These are phyloP conservation scores for Apoderus coryli DNA, from an alignment of 2,888 invertebrate genomes.

Conservation along the genomic window DNA sequence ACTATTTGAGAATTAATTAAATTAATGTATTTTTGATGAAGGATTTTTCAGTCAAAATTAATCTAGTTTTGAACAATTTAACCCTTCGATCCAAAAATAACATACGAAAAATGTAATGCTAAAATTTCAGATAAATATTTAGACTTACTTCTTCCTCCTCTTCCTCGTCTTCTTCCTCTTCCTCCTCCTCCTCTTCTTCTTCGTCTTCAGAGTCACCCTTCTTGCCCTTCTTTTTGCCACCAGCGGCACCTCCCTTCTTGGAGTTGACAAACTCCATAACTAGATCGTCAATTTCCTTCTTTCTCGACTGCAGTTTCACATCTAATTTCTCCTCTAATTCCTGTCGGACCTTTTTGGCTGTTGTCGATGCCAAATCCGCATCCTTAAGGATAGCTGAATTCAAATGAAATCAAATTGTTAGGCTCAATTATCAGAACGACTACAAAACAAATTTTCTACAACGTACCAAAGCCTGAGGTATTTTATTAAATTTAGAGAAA, in stretches of 20 bases:
- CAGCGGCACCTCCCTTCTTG: constrained; percentile 31
- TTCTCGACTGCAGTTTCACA: constrained; percentile 59
- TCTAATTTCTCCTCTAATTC: constrained; percentile 70
- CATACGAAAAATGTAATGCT: too few relatives aligned
- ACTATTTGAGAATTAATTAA: too few relatives aligned
- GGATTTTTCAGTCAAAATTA: too few relatives aligned
- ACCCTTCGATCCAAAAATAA: too few relatives aligned
- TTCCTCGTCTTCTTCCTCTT: constrained; percentile 39
- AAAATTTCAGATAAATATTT: too few relatives aligned
- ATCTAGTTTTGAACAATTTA: too few relatives aligned
- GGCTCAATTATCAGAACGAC: constrained; percentile 2
- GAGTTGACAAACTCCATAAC: constrained; percentile 61
- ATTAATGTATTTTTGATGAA: too few relatives aligned
- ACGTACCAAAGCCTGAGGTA: too few relatives aligned
- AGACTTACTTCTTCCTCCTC: constrained; percentile 35
- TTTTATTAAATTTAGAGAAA: too few relatives aligned
- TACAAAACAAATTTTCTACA: too few relatives aligned
- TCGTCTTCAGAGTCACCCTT: constrained; percentile 37
- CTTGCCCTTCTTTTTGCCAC: constrained; percentile 35
- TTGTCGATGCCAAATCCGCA: constrained; percentile 70
- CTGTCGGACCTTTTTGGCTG: constrained; percentile 79
- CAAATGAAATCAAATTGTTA: background rate
- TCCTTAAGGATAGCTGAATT: constrained; percentile 72
- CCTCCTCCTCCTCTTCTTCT: constrained; percentile 31
- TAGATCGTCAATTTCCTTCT: constrained; percentile 74